A percentile compares a stretch with the other conserved stretches of the same genome.
Conservation (phyloP, 2,888 invertebrate species). For the Drosophila melanosoma region DNA sequence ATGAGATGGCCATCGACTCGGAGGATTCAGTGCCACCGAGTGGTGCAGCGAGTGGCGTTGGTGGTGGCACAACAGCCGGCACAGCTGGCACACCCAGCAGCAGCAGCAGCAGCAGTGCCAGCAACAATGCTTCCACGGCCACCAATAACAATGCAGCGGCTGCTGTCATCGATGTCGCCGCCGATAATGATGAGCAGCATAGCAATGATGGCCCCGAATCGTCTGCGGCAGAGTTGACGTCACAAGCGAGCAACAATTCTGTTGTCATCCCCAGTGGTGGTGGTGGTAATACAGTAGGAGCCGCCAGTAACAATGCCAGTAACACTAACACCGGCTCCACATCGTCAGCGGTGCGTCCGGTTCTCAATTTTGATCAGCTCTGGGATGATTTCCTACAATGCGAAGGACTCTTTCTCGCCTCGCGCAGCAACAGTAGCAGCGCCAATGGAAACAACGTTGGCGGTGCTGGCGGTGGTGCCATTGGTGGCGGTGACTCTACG, state of each 20-base stretch:
- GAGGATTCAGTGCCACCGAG: slow-evolving; percentile 54
- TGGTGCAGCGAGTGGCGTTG: slow-evolving; percentile 2
- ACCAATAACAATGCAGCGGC: slow-evolving; percentile 23
- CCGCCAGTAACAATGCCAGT: slow-evolving; percentile 23
- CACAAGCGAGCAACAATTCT: not conserved
- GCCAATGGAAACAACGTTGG: slow-evolving; percentile 10
- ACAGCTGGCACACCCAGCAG: slow-evolving; percentile 17
- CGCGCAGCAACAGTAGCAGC: slow-evolving; percentile 49
- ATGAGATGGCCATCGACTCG: slow-evolving; percentile 76
- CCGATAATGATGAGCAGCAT: slow-evolving; percentile 9
- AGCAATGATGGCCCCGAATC: slow-evolving; percentile 7
- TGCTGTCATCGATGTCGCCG: slow-evolving; percentile 1
- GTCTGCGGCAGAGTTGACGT: not conserved
- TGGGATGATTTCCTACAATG: slow-evolving; percentile 78
- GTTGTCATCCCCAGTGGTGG: not conserved
- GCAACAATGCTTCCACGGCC: slow-evolving; percentile 25
- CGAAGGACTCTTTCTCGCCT: slow-evolving; percentile 70
- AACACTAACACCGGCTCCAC: not conserved
- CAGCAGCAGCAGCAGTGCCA: not conserved
- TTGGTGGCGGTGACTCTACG: slow-evolving; percentile 9
- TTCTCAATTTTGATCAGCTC: slow-evolving; percentile 73
- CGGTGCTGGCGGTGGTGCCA: slow-evolving; percentile 11
- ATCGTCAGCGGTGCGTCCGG: slow-evolving; percentile 46
- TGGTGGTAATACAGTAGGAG: slow-evolving; percentile 20
- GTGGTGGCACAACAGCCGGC: slow-evolving; percentile 3